phyloP scores from a whole-genome alignment of 2,797 vertebrate genomes.

The Epinephelus coioides region DNA sequence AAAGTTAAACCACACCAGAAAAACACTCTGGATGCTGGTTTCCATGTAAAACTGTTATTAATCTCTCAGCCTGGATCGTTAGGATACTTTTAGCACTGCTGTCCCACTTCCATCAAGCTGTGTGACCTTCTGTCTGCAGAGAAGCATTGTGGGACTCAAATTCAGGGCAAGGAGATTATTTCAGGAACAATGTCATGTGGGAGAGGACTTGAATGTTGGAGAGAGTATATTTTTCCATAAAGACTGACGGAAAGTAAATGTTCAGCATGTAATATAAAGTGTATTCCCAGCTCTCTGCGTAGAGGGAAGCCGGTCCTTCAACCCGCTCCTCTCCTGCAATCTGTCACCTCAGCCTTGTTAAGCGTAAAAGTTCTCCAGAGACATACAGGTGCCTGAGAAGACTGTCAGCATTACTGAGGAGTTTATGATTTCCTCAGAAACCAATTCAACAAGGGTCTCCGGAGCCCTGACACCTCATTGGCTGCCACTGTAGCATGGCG shows the following conservation, averaged over 20 bases:
- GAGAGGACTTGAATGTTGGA: conserved; percentile 56
- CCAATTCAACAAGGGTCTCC: conserved; percentile 59
- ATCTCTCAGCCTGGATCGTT: conserved; percentile 43
- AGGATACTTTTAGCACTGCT: conserved; percentile 69
- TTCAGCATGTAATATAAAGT: conserved; percentile 44
- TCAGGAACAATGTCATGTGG: conserved; percentile 76
- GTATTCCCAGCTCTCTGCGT: conserved; percentile 38
- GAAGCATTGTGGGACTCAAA: conserved; percentile 69
- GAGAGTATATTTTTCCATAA: conserved; percentile 55
- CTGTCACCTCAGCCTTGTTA: conserved; percentile 64
- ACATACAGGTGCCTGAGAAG: conserved; percentile 53
- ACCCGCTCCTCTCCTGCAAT: conserved; percentile 34
- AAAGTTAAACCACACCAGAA: conserved; percentile 10
- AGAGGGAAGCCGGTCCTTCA: conserved; percentile 50
- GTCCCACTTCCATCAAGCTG: conserved; percentile 76
- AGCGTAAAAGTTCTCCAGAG: conserved; percentile 54
- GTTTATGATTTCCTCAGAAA: conserved; percentile 70
- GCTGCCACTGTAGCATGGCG: conserved; percentile 53
- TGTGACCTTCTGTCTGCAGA: conserved; percentile 77
- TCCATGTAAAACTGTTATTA: conserved; percentile 44
- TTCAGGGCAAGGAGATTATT: conserved; percentile 83
- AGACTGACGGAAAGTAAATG: conserved; percentile 54
- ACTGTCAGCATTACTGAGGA: conserved; percentile 65
- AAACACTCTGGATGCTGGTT: conserved; percentile 24
- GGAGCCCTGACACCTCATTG: conserved; percentile 66